Base-by-base conservation (phyloP, 2,113 vertebrate genomes). In the Takifugu flavidus region DNA sequence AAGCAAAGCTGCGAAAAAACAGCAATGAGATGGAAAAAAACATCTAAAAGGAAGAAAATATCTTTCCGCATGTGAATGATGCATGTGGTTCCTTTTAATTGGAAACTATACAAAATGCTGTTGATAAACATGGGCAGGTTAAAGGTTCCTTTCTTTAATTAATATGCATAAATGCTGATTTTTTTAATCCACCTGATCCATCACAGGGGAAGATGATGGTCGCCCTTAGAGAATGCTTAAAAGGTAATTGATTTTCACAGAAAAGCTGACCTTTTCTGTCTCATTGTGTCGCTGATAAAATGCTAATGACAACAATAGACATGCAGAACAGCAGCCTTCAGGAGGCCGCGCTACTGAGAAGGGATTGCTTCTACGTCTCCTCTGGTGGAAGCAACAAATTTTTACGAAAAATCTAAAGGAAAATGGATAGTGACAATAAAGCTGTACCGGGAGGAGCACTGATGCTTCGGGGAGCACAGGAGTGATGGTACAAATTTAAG, bases 211-310 rank as follows among this genome's bases (percentile, higher is more conserved):
- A 59, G 55, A 69, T 58, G 49, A 76, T 59, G 59, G 53, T 47
- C 49, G 52, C 42, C 56, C 10, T 14, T 39, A 14, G 43, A 74
- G 55, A 53, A 39, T 26, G 57, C 51, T 60, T 67, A 52, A 77
- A 77, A 65, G 45, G 15, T 65, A 75, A 79, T 76, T 69, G 69
- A 79, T 84, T 74, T 65, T 62, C 34, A 67, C 59, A 79, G 69
- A 82, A 77, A 83, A 68, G 59, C 34, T 78, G 70, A 78, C 81
- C 75, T 80, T 84, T 79, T 20, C 28, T 50, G 43, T 62, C 51
- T 56, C 65, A 46, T 25, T 57, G 53, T 2, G 2, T 71, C 53
- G 67, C 71, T 77, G 75, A 82, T 77, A 70, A 82, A 85, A 77
- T 72, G 59, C 59, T 73, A 83, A 85, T 77, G 53, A 72, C 14